A percentile compares a stretch with the other conserved stretches of the same genome.
phyloP scores from a whole-genome alignment of 2,113 vertebrate species.

The Hyperoodon ampullatus region DNA sequence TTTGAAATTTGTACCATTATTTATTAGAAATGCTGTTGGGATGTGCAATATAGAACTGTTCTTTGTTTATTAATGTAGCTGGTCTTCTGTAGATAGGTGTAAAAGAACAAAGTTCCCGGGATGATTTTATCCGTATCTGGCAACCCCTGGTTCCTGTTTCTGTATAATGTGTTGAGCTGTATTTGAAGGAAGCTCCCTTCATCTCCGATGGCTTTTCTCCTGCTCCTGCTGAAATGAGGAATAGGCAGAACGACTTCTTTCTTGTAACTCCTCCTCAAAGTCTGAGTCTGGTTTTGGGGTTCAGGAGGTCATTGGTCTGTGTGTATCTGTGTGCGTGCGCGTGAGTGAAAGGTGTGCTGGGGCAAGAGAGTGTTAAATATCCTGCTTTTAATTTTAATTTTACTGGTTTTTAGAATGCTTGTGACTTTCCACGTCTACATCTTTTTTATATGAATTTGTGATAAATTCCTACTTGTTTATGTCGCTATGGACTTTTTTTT shows the following conservation, averaged over 20 bases:
- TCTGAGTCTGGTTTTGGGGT: not conserved
- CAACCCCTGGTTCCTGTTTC: not conserved
- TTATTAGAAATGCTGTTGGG: slow-evolving; percentile 61
- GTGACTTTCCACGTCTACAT: not conserved
- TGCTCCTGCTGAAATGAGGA: not conserved
- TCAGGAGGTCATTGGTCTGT: not conserved
- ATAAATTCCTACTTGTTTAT: not conserved
- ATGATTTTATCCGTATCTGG: not conserved
- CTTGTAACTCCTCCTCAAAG: not conserved
- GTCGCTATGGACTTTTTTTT: not conserved
- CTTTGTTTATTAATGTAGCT: not conserved
- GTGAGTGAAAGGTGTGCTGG: not conserved
- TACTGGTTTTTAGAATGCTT: not conserved
- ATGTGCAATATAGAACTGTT: not conserved
- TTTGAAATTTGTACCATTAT: slow-evolving; percentile 15
- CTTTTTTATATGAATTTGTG: not conserved
- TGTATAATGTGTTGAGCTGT: not conserved
- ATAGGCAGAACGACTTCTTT: not conserved
- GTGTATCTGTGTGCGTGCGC: not conserved
- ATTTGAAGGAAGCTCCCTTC: not conserved
- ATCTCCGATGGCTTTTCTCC: not conserved
- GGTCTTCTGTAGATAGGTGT: not conserved
- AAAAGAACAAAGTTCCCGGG: slow-evolving; percentile 22
- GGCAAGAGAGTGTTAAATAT: not conserved
- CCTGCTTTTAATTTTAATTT: slow-evolving; percentile 5